Evolutionary conservation across 2,888 invertebrate genomes (phyloP), one percentile per base, ranked within the genome.

Genomic region (Rutpela maculata): DNA sequence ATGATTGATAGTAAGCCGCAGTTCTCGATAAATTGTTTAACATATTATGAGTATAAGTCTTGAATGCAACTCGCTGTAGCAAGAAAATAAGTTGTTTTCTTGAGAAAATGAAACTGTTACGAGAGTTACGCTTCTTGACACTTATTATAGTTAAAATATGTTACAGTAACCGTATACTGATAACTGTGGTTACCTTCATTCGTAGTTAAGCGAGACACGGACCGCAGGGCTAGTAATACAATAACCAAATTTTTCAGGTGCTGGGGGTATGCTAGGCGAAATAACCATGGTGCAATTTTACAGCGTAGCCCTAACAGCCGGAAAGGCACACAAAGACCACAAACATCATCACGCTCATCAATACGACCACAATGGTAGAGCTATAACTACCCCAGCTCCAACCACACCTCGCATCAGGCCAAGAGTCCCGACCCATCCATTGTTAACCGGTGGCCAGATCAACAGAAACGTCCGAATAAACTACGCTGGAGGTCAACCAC

Each of bases 331-430:
- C 90, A 94, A 94, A 81, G 95, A 96, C 86, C 96, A 96, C 89
- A 96, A 96, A 86, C 96, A 96, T 86, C 96, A 96, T 87, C 96
- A 96, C 89, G 96, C 93, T 0, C 95, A 96, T 87, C 95, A 95
- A 85, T 95, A 94, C 86, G 94, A 93, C 84, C 95, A 95, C 86
- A 93, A 95, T 80, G 95, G 95, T 0, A 91, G 91, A 17, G 92
- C 92, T 17, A 88, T 93, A 15, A 93, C 93, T 11, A 91, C 93
- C 2, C 89, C 93, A 10, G 91, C 93, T 0, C 92, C 93, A 60
- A 91, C 92, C 0, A 91, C 91, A 0, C 90, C 91, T 0, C 91
- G 93, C 0, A 92, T 92, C 38, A 90, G 91, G 82, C 89, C 91
- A 35, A 90, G 91, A 18, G 89, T 91, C 76, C 90, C 92, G 0